Base-by-base conservation (phyloP, 2,888 invertebrate genomes). In the Globia sparganii region DNA sequence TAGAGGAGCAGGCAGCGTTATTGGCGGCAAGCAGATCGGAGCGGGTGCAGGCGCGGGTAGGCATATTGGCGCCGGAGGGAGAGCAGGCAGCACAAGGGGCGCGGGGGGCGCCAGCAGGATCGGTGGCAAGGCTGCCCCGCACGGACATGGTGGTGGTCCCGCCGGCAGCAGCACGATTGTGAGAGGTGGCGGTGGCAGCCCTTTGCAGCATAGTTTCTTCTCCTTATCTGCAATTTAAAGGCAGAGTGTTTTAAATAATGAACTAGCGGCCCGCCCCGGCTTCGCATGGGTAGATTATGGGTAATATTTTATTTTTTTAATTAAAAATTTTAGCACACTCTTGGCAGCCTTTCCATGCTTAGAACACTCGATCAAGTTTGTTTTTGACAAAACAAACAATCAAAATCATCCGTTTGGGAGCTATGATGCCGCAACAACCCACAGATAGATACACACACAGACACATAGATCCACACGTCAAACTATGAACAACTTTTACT, bases 101-200 rank as follows among this genome's bases (percentile, higher is more conserved):
- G n/a, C n/a, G n/a, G n/a, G 86, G 0, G 90, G 90, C 1, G 88
- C 80, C 31, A 88, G 49, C 49, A 86, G 69, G 1, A 88, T 77
- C 0, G 91, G 90, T 0, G 92, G 89, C 9, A 91, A 78, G 0
- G 91, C 83, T 0, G 91, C 81, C 1, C 87, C 84, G 46, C 87
- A 87, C 0, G 91, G 86, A 40, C 87, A 87, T 0, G 91, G 86
- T 0, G 94, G 93, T 0, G 93, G 91, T 0, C 89, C 86, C 0
- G 95, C 93, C 21, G 95, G 95, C 92, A 95, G 90, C 77, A 96
- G 79, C 71, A 96, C 90, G 21, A 95, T 94, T 0, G 95, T 94
- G 0, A 93, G 89, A 8, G 94, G 94, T 0, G 92, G 91, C 1
- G 90, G 92, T 21, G 92, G 93, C 4, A 87, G 70, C 34, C 90